Percentiles rank a stretch among this genome's conserved stretches.
phyloP scores from a whole-genome alignment of 2,797 vertebrate species.

The Anguilla megastoma region DNA sequence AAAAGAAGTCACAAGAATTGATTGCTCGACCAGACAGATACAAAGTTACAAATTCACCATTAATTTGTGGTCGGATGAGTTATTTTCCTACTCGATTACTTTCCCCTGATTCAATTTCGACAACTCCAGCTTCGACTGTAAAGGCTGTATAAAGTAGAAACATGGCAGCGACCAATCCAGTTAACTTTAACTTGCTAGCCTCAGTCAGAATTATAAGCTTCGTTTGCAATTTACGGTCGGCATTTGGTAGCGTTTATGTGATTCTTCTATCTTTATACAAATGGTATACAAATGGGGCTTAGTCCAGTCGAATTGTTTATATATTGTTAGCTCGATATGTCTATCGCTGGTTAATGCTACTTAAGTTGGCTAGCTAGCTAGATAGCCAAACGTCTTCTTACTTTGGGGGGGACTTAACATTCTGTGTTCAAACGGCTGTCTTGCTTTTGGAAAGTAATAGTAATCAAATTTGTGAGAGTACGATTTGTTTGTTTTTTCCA shows the following conservation, averaged over 20 bases:
- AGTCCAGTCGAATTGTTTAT: neutral
- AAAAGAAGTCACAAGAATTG: neutral
- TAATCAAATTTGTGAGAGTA: neutral
- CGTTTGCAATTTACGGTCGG: neutral
- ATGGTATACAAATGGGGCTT: neutral
- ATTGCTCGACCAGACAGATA: neutral
- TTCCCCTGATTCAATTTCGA: neutral
- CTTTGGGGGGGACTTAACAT: neutral
- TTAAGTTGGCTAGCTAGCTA: neutral
- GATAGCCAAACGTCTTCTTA: neutral
- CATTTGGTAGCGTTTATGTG: neutral
- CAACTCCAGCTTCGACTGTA: constrained; percentile 15
- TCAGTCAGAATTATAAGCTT: neutral
- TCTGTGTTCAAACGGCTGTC: neutral
- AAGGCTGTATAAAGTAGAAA: constrained; percentile 20
- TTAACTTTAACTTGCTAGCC: neutral
- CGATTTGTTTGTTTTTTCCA: neutral
- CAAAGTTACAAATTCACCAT: too few species aligned
- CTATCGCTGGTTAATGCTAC: neutral
- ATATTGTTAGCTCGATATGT: neutral
- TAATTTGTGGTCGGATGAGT: neutral
- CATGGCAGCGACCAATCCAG: constrained; percentile 24
- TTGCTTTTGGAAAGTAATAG: neutral
- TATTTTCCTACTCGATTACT: constrained; percentile 15
- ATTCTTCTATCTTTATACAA: neutral